Base-by-base conservation (phyloP, 2,888 invertebrate species). In the Tetropium fuscum region DNA sequence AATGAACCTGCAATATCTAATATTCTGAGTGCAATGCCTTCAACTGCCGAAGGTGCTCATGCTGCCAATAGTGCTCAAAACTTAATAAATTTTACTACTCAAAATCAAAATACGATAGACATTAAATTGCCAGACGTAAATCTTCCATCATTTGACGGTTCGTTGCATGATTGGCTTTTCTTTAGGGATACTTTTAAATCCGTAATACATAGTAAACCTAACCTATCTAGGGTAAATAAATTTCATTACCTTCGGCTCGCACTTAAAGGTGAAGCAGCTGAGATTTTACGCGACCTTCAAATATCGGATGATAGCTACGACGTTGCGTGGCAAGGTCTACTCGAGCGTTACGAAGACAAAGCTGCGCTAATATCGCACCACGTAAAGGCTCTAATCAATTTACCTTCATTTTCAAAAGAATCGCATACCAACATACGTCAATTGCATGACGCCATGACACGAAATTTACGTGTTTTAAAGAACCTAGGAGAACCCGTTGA, bases 161-260 rank as follows among this genome's bases (percentile, higher is more conserved):
- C 27, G 7, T 43, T 44, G 8, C 44, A 30, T 2, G 30, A 30
- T 30, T 44, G 44, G 44, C 16, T 44, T 5, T 44, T 27, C 11
- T 44, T 44, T 8, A 8, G 44, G 11, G 44, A 16, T 27, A 44
- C 44, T 5, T 44, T 30, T 11, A 44, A 18, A 18, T 27, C 30
- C 1, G 44, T 44, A 2, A 44, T 44, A 10, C 44, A 38, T 8
- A 18, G 5, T n/a, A 38, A 38, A 18, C 38, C n/a, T n/a, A 36
- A 40, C 10, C 18, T 54, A 10, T 54, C 56, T n/a, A 32, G 49
- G 32, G 49, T 49, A 25, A 20, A 56, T 19, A 49, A 56, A 56
- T 43, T 49, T 10, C 49, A 56, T 22, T 56, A 56, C 15, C 20
- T 49, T 1, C 22, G 55, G 20, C 55, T 55, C 11, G 45, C 45